Evolutionary conservation across 2,113 vertebrate genomes (phyloP).

Genomic region (Erpornis zantholeuca): DNA sequence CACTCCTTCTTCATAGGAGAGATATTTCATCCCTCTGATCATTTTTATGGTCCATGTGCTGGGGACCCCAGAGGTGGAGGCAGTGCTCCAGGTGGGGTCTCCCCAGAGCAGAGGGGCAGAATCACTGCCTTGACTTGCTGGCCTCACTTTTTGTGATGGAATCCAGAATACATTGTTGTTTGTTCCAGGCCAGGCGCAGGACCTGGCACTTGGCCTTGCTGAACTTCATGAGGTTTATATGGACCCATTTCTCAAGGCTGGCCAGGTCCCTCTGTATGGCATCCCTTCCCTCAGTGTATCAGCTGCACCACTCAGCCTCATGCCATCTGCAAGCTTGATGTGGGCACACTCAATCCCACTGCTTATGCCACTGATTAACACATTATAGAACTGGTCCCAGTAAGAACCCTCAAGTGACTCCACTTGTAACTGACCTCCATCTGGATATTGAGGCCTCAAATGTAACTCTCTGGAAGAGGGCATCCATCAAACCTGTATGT

Average conservation of each 20-base stretch:
- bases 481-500: background rate
- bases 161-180: rapidly evolving
- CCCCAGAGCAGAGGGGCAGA: background rate
- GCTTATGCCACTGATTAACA: background rate
- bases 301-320: background rate
- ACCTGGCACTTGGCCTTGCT: background rate
- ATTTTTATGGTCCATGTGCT: background rate
- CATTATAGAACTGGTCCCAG: background rate
- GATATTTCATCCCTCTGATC: background rate
- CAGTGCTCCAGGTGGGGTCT: background rate
- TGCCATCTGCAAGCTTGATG: background rate
- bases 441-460: background rate
- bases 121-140: background rate
- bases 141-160: background rate
- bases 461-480: background rate
- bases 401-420: background rate
- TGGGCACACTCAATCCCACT: background rate
- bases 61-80: background rate
- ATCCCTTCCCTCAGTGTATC: background rate
- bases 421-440: background rate
- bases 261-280: background rate
- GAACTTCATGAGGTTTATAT: background rate
- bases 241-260: background rate
- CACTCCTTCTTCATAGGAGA: background rate
- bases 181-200: background rate